phyloP scores from a whole-genome alignment of 1,140 invertebrate species.

The Drosophila neocordata region DNA sequence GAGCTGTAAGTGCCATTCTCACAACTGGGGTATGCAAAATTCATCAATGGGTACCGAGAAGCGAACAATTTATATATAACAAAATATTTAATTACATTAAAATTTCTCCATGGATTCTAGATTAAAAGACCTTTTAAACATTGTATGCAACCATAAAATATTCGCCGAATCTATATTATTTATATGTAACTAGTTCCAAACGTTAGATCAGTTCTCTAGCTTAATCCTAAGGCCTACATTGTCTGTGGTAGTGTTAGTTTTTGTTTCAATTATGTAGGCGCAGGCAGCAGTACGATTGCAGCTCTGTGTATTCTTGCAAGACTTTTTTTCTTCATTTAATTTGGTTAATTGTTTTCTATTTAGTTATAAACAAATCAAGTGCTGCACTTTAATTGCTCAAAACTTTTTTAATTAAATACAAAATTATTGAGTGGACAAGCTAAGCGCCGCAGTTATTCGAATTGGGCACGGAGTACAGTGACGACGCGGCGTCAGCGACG shows the following conservation, averaged over 20 bases:
- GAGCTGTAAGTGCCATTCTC: not conserved
- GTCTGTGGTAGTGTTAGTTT: constrained; percentile 10
- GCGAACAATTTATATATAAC: no score
- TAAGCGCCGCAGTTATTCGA: not conserved
- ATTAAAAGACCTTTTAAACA: no score
- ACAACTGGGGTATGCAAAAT: not conserved
- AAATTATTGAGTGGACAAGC: not conserved
- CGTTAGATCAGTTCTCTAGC: not conserved
- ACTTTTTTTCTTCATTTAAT: constrained; percentile 59
- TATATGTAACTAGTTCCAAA: not conserved
- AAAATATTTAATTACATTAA: no score
- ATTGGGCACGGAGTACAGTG: constrained; percentile 22
- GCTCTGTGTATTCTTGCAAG: constrained; percentile 47
- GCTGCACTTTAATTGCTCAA: constrained; percentile 30
- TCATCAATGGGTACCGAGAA: not conserved
- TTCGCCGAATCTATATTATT: no score
- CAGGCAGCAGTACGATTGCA: constrained; percentile 36
- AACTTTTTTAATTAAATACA: not conserved
- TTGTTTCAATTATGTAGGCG: constrained; percentile 60
- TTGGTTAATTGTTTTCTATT: constrained; percentile 58
- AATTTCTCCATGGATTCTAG: no score
- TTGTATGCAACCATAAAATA: no score
- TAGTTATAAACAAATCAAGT: constrained; percentile 30
- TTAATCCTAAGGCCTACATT: not conserved
- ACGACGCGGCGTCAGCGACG: constrained; percentile 66